A percentile compares a stretch with the other conserved stretches of the same genome.
Conservation (phyloP, 2,888 invertebrate species). For the Trissonchulus latispiculum region DNA sequence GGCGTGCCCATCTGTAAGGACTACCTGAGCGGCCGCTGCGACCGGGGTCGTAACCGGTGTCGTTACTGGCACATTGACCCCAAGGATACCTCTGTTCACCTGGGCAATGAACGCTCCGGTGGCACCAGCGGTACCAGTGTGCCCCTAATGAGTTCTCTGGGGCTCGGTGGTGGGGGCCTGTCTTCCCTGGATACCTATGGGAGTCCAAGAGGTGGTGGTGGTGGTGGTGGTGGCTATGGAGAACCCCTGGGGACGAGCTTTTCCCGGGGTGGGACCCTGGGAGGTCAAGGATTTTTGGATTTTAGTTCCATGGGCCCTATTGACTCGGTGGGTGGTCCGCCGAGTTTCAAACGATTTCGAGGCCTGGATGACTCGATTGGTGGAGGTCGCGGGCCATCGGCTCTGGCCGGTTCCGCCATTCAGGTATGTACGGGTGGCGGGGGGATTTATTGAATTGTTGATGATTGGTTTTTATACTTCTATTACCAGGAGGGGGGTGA, state of each 20-base stretch:
- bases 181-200: slow-evolving; percentile 29
- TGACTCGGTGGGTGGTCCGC: background rate
- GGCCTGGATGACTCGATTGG: background rate
- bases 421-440: too few relatives aligned
- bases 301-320: too few relatives aligned
- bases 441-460: too few relatives aligned
- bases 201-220: slow-evolving; percentile 40
- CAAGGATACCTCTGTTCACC: slow-evolving; percentile 24
- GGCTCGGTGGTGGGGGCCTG: background rate
- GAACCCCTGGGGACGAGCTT: slow-evolving; percentile 32
- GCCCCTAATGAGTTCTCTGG: background rate
- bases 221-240: slow-evolving; percentile 33
- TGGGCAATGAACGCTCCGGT: background rate
- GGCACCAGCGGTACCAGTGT: slow-evolving; percentile 17
- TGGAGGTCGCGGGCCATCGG: too few relatives aligned
- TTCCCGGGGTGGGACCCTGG: too few relatives aligned
- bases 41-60: slow-evolving; percentile 37
- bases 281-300: too few relatives aligned
- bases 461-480: too few relatives aligned
- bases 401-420: too few relatives aligned
- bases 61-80: slow-evolving; percentile 42
- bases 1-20: slow-evolving; percentile 43
- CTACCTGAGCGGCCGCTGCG: slow-evolving; percentile 38
- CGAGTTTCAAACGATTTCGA: background rate
- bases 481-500: too few relatives aligned